A percentile compares a stretch with the other conserved stretches of the same genome.
phyloP scores from a whole-genome alignment of 2,797 vertebrate genomes.

The Crypturellus tataupa region DNA sequence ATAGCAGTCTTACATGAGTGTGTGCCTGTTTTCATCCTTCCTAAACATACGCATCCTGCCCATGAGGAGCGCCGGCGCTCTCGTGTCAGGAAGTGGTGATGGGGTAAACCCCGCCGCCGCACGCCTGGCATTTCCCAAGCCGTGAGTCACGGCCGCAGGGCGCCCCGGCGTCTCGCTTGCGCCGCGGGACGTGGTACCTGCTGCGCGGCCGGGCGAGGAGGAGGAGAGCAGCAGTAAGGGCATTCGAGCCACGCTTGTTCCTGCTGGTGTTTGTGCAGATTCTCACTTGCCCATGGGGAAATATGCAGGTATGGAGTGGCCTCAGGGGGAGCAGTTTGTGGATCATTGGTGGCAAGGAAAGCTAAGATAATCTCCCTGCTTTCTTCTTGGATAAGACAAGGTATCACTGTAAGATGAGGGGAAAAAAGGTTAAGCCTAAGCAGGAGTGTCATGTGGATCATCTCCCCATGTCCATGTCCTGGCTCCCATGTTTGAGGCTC shows the following conservation, averaged over 20 bases:
- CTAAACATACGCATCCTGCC: not conserved
- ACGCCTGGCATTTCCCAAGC: not conserved
- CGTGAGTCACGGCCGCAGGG: not conserved
- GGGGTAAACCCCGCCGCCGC: not conserved
- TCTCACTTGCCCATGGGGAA: not conserved
- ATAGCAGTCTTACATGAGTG: not conserved
- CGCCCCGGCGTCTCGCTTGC: not conserved
- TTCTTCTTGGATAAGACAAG: not conserved
- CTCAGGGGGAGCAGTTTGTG: not conserved
- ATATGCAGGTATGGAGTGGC: not conserved
- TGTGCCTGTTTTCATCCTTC: slow-evolving; percentile 10
- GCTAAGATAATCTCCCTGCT: not conserved
- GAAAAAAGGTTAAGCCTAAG: not conserved
- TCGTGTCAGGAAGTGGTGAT: not conserved
- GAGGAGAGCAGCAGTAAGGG: not conserved
- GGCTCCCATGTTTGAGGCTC: no score
- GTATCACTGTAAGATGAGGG: not conserved
- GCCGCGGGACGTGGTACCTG: not conserved
- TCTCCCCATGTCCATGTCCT: no score
- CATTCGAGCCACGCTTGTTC: not conserved
- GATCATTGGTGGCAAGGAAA: not conserved
- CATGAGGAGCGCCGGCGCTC: not conserved
- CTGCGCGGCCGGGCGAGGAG: not conserved
- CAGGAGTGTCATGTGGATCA: no score
- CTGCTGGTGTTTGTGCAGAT: not conserved